Evolutionary conservation across 2,797 vertebrate genomes (phyloP).

Genomic region (Enteromius thamalakanensis): DNA sequence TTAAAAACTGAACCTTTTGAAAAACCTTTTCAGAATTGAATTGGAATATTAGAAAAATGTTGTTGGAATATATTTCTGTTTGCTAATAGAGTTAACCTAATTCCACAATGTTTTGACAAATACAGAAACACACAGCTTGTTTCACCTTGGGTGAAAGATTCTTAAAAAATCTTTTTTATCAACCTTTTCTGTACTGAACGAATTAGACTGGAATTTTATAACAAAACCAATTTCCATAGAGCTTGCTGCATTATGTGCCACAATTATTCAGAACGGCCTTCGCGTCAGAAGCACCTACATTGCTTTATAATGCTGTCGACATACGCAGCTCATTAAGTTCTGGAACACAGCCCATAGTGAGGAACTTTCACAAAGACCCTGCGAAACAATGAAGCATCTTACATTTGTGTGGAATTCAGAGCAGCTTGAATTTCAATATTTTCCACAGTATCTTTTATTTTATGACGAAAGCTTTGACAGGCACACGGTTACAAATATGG

Average conservation of each 20-base stretch:
- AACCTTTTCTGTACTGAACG: background rate
- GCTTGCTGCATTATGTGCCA: background rate
- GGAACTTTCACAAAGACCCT: background rate
- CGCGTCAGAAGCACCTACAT: background rate
- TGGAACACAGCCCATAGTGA: background rate
- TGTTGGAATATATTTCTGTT: background rate
- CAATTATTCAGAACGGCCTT: background rate
- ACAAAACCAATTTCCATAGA: background rate
- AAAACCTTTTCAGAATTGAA: background rate
- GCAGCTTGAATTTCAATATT: background rate
- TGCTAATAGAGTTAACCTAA: background rate
- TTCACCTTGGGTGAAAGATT: background rate
- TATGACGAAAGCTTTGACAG: background rate
- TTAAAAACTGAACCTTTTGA: too few species aligned
- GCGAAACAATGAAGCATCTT: background rate
- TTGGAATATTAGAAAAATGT: background rate
- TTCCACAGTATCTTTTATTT: conserved; percentile 4
- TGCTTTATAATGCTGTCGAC: background rate
- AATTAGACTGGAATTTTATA: background rate
- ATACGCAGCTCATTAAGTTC: background rate
- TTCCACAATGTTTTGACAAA: background rate
- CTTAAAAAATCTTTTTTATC: background rate
- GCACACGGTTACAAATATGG: background rate
- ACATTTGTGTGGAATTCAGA: background rate
- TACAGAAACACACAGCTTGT: background rate